These are phyloP conservation scores for Apus apus DNA, from an alignment of 2,113 vertebrate genomes.

Conservation along the genomic window DNA sequence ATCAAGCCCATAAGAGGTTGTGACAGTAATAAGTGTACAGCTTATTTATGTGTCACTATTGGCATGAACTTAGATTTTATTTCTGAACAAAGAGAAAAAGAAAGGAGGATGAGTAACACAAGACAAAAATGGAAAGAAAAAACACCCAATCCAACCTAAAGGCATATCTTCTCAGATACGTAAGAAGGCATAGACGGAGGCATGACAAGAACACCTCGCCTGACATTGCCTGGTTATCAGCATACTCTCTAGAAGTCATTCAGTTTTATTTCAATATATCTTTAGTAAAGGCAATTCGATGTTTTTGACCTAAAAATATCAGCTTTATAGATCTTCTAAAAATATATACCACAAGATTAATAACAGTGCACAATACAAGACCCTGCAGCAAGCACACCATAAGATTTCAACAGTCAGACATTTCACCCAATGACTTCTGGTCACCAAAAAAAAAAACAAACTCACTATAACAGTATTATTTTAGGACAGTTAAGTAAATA, in stretches of 20 bases:
- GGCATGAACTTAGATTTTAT: neutral
- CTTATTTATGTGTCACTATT: neutral
- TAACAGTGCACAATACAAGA: neutral
- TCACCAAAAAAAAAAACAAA: constrained; percentile 34
- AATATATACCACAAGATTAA: neutral
- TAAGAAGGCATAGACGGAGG: neutral
- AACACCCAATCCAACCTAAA: neutral
- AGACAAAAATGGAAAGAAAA: neutral
- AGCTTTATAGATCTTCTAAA: neutral
- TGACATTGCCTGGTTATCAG: constrained; percentile 6
- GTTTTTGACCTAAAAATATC: constrained; percentile 24
- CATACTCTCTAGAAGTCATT: neutral
- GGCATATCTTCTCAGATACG: neutral
- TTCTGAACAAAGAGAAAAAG: neutral
- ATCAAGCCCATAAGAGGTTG: neutral
- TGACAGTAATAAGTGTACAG: neutral
- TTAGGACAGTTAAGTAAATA: constrained; percentile 2
- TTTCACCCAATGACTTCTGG: constrained; percentile 1
- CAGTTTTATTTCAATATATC: constrained; percentile 13
- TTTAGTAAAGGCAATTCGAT: neutral
- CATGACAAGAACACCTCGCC: neutral
- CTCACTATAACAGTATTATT: neutral
- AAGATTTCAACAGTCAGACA: neutral
- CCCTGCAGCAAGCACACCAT: neutral
- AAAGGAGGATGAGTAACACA: neutral